Base-by-base conservation (phyloP, 2,888 invertebrate genomes). In the Cataglyphis livida region DNA sequence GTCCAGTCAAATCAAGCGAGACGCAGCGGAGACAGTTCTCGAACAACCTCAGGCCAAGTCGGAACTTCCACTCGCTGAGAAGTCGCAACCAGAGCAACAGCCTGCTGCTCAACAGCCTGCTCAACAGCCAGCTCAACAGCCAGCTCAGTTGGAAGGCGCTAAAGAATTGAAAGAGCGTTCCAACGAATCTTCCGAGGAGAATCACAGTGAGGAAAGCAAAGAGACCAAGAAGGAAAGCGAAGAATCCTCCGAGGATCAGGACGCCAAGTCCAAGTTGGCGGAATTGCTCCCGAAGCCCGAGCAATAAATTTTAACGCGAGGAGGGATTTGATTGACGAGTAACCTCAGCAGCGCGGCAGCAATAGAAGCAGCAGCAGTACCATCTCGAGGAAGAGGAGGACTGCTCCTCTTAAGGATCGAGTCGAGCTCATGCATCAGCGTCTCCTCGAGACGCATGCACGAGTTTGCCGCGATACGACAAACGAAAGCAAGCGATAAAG, bases 91-190 rank as follows among this genome's bases (percentile, higher is more conserved):
- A 95, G 95, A 82, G 90, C 90, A 85, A 90, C 88, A 95, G 66
- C 95, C 28, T 28, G 28, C 92, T 89, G 6, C 48, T 48, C 65
- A 64, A 18, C 73, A 81, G 25, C 78, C 90, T 84, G 90, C 15
- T 44, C 88, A 95, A 81, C 93, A 90, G 6, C 5, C 32, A 6
- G 35, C 35, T 35, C 35, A 35, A 35, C 35, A 35, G 35, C 6
- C 35, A 35, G 35, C 6, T 35, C 35, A 35, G 6, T 2, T 28
- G 38, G 74, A 92, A 92, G 59, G 90, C 90, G 76, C 57, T 35
- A 91, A 93, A 68, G 93, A 95, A 74, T 91, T 93, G 25, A 93
- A 93, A 81, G 92, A 91, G 65, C 85, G 79, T 32, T 89, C 86
- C 21, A 82, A 84, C 3, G 82, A 88, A 1, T 86, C 88, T 3